A percentile compares a stretch with the other conserved stretches of the same genome.
Evolutionary conservation across 2,113 vertebrate genomes (phyloP).

Genomic region (Aviceda subcristata): DNA sequence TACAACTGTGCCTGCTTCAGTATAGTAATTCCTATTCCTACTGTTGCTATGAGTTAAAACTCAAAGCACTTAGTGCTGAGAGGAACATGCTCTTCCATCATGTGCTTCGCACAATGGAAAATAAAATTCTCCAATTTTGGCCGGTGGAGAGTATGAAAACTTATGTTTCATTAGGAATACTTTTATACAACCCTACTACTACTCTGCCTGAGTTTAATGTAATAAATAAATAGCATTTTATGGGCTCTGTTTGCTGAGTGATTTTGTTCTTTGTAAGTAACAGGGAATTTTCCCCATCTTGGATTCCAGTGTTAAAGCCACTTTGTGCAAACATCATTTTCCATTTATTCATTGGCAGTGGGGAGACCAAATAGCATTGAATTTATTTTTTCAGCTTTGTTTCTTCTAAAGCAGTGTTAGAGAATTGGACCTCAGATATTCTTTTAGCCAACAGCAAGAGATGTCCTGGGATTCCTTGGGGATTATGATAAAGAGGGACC

Average conservation of each 20-base stretch:
- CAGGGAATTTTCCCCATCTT: neutral
- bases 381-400: neutral
- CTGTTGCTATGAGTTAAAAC: neutral
- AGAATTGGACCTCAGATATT: neutral
- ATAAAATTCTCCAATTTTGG: neutral
- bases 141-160: neutral
- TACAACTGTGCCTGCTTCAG: neutral
- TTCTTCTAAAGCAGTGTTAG: neutral
- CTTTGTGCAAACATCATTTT: slow-evolving; percentile 9
- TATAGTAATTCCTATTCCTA: neutral
- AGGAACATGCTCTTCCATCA: neutral
- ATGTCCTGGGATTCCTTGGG: neutral
- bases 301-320: slow-evolving; percentile 16
- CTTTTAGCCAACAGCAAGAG: neutral
- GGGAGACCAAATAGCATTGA: neutral
- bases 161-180: neutral
- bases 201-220: slow-evolving; percentile 5
- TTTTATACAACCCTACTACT: neutral
- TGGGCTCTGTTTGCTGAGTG: neutral
- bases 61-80: neutral
- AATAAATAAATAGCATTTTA: slow-evolving; percentile 24
- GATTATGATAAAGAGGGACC: neutral
- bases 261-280: slow-evolving; percentile 3
- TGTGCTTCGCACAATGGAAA: neutral
- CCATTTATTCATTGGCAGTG: neutral